Evolutionary conservation across 2,888 invertebrate species (phyloP), one percentile per base, ranked within the genome.

Genomic region (Nephrotoma flavescens): DNA sequence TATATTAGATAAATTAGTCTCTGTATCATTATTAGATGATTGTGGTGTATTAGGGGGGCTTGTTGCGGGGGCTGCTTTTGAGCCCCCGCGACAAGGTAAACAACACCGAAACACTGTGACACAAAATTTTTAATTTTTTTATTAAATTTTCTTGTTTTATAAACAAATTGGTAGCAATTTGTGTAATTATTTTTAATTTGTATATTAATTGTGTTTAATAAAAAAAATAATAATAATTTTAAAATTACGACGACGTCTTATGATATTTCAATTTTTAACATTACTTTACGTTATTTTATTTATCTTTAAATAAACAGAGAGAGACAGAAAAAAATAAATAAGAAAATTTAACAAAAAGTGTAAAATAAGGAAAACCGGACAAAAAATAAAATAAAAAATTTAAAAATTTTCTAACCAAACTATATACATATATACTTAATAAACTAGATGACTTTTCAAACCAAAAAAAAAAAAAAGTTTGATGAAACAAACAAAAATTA

Each of bases 71-170:
- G 94, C 93, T 92, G 93, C 92, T 41, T 83, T 86, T 92, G 95
- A 94, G 94, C 94, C 93, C 94, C 95, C 95, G 94, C 95, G 95
- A 94, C 95, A 95, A 94, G 95, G 95, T 94, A 95, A 94, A 94
- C 95, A 95, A 93, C 95, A 95, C 94, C 95, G 95, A 94, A 95
- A 95, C 93, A 95, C 94, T 94, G 94, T 94, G 91, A 94, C 94
- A 93, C 95, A 42, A 71, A 86, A 42, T 84, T 83, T 83, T 86
- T 86, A 42, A 84, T 47, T 71, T 71, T 45, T 86, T 83, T 52
- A 42, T 42, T 83, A 84, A 41, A 45, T 84, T 86, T 47, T 85
- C 42, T 83, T 11, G n/a, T 83, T 83, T 42, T 83, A 83, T 83
- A 86, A 31, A 86, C 83, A 47, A 31, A 52, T 19, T 19, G 42